Evolutionary conservation across 2,888 invertebrate species (phyloP), one percentile per base, ranked within the genome.

Genomic region (Rhagophthalmus giganteus): DNA sequence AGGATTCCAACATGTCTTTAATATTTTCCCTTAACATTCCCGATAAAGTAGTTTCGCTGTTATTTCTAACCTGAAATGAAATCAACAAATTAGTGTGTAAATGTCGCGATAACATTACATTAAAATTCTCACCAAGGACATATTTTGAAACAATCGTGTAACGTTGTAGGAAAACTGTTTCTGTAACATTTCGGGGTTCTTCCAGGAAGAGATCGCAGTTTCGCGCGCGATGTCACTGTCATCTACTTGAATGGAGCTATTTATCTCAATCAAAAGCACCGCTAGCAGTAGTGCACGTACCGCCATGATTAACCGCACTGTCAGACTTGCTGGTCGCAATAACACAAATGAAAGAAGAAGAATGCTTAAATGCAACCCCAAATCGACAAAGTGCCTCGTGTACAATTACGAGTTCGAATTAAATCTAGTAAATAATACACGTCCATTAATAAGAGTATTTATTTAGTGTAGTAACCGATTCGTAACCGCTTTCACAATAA

Each of bases 171-270:
- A 49, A 34, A 59, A 45, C 54, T 56, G 59, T 48, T 52, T 49
- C 50, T 53, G 61, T 45, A 56, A 55, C 56, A 58, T 61, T 45
- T 47, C 55, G 16, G 53, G 57, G 39, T 59, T 57, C 54, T 50
- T 46, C 41, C 35, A 53, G 41, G 55, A 54, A 50, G 53, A 54
- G 57, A 55, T 53, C 49, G 57, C 48, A 49, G 42, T 54, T 39
- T 54, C 51, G 54, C 51, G 51, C 47, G 47, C 48, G 49, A 39
- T 51, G 51, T 59, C 52, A 53, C 54, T 55, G 54, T 61, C 54
- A 57, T 54, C 54, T 48, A 55, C 56, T 53, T 60, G 60, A 58
- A 59, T 59, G 35, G 59, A 55, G 55, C 59, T 58, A 56, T 61
- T 56, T 44, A 58, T 55, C 52, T 57, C 56, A 56, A 59, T 61